Percentiles rank a stretch among this genome's conserved stretches.
Evolutionary conservation across 2,888 invertebrate genomes (phyloP).

Genomic region (Nemotelus pantherinus): DNA sequence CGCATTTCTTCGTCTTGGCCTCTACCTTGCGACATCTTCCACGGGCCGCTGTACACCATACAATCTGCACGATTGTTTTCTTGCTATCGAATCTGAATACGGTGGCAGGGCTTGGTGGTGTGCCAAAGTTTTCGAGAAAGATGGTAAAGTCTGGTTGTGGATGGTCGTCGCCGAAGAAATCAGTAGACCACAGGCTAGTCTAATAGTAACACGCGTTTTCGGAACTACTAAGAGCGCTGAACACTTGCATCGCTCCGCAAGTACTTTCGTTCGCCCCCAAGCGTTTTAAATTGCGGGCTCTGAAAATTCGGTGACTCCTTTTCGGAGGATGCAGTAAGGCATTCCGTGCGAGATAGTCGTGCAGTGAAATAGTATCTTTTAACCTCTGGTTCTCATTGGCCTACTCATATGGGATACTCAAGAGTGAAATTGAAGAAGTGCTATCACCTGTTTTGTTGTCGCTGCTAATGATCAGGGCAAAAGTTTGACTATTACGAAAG

Average conservation of each 20-base stretch:
- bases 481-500: conserved; percentile 39
- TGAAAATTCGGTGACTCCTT: conserved; percentile 9
- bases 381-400: conserved; percentile 39
- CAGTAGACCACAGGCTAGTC: conserved; percentile 51
- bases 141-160: conserved; percentile 36
- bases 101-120: conserved; percentile 31
- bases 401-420: conserved; percentile 40
- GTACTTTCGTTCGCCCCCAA: background rate
- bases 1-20: conserved; percentile 34
- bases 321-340: background rate
- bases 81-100: background rate
- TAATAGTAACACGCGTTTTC: conserved; percentile 49
- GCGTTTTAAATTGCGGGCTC: background rate
- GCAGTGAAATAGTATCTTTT: background rate
- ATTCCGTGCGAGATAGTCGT: background rate
- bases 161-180: conserved; percentile 43
- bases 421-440: conserved; percentile 41
- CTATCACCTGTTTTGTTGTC: conserved; percentile 31
- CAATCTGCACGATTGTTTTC: conserved; percentile 15
- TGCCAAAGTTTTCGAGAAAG: conserved; percentile 31
- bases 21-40: conserved; percentile 20
- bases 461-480: conserved; percentile 25
- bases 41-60: background rate
- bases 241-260: conserved; percentile 30
- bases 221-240: conserved; percentile 17